A percentile compares a stretch with the other conserved stretches of the same genome.
These are phyloP conservation scores for Chlamydotis undulata DNA, from an alignment of 2,113 vertebrate genomes.

Conservation along the genomic window DNA sequence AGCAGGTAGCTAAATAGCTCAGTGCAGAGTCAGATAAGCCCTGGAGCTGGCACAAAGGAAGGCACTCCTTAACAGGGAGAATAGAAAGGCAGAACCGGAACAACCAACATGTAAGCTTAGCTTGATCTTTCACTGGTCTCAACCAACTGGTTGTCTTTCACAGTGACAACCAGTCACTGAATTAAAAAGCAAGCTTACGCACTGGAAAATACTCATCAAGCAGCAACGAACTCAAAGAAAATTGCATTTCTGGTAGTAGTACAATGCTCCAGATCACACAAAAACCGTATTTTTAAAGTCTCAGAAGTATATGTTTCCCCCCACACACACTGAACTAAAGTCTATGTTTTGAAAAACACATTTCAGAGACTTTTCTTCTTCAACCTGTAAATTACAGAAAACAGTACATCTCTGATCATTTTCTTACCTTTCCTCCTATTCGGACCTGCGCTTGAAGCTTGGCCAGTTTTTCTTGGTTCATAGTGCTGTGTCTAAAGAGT, in stretches of 20 bases:
- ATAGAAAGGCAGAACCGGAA: neutral
- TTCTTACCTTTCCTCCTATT: constrained; percentile 98
- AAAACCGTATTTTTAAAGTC: neutral
- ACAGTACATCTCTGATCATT: neutral
- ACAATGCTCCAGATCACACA: neutral
- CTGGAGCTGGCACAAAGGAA: neutral
- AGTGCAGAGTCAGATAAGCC: neutral
- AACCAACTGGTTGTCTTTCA: too few species aligned
- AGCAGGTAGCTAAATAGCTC: neutral
- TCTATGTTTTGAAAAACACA: neutral
- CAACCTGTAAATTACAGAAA: neutral
- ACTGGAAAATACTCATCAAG: neutral
- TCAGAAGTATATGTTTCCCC: too few species aligned
- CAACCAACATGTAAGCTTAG: neutral
- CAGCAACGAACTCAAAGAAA: neutral
- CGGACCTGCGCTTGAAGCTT: constrained; percentile 98
- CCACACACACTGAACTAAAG: neutral
- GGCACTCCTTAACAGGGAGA: neutral
- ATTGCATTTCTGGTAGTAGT: neutral
- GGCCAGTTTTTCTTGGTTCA: constrained; percentile 99
- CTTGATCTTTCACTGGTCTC: constrained; percentile 6
- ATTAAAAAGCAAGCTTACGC: neutral
- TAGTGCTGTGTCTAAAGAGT: constrained; percentile 70
- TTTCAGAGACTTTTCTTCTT: neutral
- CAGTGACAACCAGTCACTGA: neutral